These are phyloP conservation scores for Nerophis ophidion DNA, from an alignment of 2,113 vertebrate species.

Conservation along the genomic window DNA sequence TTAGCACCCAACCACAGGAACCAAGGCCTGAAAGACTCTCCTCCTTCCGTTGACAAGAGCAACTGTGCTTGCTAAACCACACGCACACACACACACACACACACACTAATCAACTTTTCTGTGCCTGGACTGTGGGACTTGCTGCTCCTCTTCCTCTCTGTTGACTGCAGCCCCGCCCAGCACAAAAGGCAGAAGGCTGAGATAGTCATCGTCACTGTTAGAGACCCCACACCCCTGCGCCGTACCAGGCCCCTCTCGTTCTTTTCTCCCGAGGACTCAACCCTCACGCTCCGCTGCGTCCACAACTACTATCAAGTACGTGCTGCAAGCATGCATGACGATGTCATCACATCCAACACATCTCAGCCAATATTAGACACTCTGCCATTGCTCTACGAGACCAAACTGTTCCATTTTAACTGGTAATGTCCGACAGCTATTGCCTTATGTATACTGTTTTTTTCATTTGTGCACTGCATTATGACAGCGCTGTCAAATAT, in stretches of 20 bases:
- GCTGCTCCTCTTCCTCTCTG: conserved; percentile 10
- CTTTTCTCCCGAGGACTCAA: not conserved
- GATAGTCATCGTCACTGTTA: conserved; percentile 14
- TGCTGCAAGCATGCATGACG: no score
- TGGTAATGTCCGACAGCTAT: no score
- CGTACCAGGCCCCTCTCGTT: not conserved
- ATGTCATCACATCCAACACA: no score
- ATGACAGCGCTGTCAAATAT: no score
- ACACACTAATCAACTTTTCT: conserved; percentile 17
- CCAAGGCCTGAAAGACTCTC: conserved; percentile 61
- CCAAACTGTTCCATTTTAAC: no score
- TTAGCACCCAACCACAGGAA: conserved; percentile 64
- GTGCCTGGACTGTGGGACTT: conserved; percentile 32
- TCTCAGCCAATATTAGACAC: no score
- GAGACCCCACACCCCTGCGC: not conserved
- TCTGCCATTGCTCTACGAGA: no score
- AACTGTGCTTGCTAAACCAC: conserved; percentile 74
- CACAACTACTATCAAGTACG: not conserved
- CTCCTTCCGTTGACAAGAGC: conserved; percentile 61
- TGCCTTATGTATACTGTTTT: no score
- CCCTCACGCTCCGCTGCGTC: not conserved
- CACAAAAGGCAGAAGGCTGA: conserved; percentile 1
- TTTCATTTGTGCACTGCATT: no score
- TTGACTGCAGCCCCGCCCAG: not conserved
- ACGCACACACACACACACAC: not conserved